phyloP scores from a whole-genome alignment of 2,888 invertebrate genomes.

The Corbicula japonica region DNA sequence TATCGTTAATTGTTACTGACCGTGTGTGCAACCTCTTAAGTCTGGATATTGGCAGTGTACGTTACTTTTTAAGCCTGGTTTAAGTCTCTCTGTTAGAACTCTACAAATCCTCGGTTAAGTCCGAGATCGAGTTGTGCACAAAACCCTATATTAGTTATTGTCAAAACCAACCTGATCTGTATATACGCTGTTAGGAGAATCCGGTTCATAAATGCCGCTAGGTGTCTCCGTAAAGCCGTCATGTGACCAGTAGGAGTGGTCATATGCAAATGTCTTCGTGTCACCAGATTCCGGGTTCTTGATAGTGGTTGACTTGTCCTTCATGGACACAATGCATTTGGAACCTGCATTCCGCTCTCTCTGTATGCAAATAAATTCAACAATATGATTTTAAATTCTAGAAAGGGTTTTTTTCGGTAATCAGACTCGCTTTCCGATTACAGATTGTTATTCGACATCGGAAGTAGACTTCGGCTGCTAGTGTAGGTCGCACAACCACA shows the following conservation, averaged over 20 bases:
- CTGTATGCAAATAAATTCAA: slow-evolving; percentile 61
- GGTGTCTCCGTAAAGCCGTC: slow-evolving; percentile 70
- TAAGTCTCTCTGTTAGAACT: too few relatives aligned
- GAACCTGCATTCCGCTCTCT: slow-evolving; percentile 78
- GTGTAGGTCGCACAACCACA: too few relatives aligned
- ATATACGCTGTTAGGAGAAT: slow-evolving; percentile 59
- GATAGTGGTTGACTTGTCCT: slow-evolving; percentile 72
- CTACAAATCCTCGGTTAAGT: too few relatives aligned
- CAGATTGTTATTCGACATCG: too few relatives aligned
- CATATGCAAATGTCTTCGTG: slow-evolving; percentile 74
- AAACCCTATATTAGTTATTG: too few relatives aligned
- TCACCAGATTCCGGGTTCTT: slow-evolving; percentile 75
- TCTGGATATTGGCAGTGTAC: too few relatives aligned
- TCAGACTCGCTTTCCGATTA: too few relatives aligned
- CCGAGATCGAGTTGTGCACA: too few relatives aligned
- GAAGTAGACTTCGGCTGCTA: too few relatives aligned
- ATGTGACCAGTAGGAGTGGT: slow-evolving; percentile 80
- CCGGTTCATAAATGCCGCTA: slow-evolving; percentile 64
- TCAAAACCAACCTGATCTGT: slow-evolving; percentile 71
- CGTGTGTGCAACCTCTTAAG: too few relatives aligned
- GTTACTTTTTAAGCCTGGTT: too few relatives aligned
- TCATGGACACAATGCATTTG: slow-evolving; percentile 75
- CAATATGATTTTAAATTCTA: not conserved
- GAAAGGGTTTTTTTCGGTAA: not conserved
- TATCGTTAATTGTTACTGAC: too few relatives aligned